These are phyloP conservation scores for Platycheirus albimanus DNA, from an alignment of 2,888 invertebrate species.

Conservation along the genomic window DNA sequence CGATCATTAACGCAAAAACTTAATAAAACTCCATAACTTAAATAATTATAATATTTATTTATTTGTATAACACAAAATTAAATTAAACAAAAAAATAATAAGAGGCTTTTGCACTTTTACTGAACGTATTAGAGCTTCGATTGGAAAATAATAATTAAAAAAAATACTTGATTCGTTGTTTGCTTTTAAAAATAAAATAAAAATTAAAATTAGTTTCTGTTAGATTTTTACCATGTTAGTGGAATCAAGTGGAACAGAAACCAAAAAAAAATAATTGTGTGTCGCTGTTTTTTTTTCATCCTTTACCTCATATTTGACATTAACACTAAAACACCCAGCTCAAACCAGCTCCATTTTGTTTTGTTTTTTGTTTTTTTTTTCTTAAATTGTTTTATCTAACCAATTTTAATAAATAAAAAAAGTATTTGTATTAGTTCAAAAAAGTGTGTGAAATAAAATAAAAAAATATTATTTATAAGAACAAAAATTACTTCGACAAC, in stretches of 20 bases:
- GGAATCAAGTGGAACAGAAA: slow-evolving; percentile 7
- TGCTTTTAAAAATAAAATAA: slow-evolving; percentile 11
- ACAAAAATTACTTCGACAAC: slow-evolving; percentile 36
- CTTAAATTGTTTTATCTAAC: slow-evolving; percentile 48
- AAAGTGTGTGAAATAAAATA: slow-evolving; percentile 18
- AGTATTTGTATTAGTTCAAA: slow-evolving; percentile 12
- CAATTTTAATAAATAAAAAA: slow-evolving; percentile 57
- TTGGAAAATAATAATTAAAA: slow-evolving; percentile 75
- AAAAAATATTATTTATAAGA: background rate
- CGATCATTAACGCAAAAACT: slow-evolving; percentile 71
- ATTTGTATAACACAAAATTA: slow-evolving; percentile 1
- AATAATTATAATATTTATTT: too few relatives aligned
- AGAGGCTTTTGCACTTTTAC: slow-evolving; percentile 76
- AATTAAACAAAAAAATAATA: background rate
- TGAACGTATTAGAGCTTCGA: slow-evolving; percentile 82
- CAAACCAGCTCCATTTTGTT: slow-evolving; percentile 65
- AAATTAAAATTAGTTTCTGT: background rate
- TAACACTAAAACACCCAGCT: slow-evolving; percentile 69
- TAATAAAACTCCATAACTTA: slow-evolving; percentile 76
- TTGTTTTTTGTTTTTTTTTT: too few relatives aligned
- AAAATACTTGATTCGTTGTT: too few relatives aligned
- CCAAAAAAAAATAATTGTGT: slow-evolving; percentile 26
- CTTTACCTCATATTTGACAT: slow-evolving; percentile 44
- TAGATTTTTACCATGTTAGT: background rate
- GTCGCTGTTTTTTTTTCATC: slow-evolving; percentile 42